phyloP scores from a whole-genome alignment of 2,888 invertebrate genomes.

The Helicoverpa assulta region DNA sequence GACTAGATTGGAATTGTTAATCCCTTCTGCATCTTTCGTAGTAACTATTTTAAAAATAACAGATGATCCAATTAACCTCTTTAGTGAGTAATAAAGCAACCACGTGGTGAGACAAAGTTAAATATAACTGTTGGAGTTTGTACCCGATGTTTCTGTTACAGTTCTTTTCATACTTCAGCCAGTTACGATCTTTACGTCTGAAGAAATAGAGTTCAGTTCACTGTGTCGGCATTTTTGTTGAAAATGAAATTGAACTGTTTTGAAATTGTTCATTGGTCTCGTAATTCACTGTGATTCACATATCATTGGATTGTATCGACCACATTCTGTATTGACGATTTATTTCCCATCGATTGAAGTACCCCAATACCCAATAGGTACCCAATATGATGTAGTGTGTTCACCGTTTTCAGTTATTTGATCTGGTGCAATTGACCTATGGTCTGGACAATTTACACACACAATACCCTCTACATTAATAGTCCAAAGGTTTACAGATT shows the following conservation, averaged over 20 bases:
- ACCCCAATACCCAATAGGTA: no score
- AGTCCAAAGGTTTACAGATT: conserved; percentile 62
- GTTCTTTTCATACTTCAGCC: conserved; percentile 18
- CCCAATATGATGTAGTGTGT: background rate
- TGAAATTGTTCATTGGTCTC: conserved; percentile 23
- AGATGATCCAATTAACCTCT: conserved; percentile 70
- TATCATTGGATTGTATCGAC: conserved; percentile 4
- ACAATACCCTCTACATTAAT: conserved; percentile 50
- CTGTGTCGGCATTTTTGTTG: conserved; percentile 9
- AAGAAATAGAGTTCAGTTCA: conserved; percentile 22
- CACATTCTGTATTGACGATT: conserved; percentile 1
- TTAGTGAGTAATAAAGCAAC: conserved; percentile 63
- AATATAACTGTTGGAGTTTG: conserved; percentile 71
- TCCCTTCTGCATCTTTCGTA: background rate
- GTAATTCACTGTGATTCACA: conserved; percentile 19
- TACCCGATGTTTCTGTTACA: conserved; percentile 50
- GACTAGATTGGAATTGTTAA: background rate
- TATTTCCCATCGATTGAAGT: background rate
- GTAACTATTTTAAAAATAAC: conserved; percentile 61
- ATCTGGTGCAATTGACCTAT: conserved; percentile 53
- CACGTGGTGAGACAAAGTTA: conserved; percentile 65
- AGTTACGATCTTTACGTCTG: background rate
- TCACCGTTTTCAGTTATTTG: conserved; percentile 38
- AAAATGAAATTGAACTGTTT: conserved; percentile 32
- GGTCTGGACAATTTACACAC: conserved; percentile 44